phyloP scores from a whole-genome alignment of 1,140 invertebrate species.

The Apocrypta bakeri region DNA sequence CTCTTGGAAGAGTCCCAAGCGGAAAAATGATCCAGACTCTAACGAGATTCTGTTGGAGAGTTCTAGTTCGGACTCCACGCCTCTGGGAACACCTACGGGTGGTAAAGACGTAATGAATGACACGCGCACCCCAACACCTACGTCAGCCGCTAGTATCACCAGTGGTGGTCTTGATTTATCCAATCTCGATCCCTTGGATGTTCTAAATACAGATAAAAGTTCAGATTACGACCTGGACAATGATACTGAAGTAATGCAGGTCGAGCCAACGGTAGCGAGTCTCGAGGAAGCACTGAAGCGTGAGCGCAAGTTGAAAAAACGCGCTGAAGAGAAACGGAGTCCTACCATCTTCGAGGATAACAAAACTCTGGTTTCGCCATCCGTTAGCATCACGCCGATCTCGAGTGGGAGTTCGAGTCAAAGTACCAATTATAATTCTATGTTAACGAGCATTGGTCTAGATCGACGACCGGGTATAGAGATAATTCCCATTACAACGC shows the following conservation, averaged over 20 bases:
- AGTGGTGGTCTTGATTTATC: constrained; percentile 81
- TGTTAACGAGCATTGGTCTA: constrained; percentile 78
- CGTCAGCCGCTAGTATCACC: constrained; percentile 75
- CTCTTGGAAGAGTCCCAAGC: constrained; percentile 74
- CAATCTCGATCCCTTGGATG: constrained; percentile 77
- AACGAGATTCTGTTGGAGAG: constrained; percentile 77
- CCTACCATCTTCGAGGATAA: constrained; percentile 76
- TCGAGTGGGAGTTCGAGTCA: constrained; percentile 65
- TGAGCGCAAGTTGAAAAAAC: constrained; percentile 69
- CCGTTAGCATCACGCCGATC: constrained; percentile 87
- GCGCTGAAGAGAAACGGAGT: constrained; percentile 69
- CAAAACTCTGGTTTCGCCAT: constrained; percentile 80
- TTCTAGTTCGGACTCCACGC: constrained; percentile 81
- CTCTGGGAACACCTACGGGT: constrained; percentile 75
- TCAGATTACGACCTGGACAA: constrained; percentile 78
- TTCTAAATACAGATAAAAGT: constrained; percentile 74
- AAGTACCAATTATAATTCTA: constrained; percentile 77
- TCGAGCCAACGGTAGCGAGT: constrained; percentile 74
- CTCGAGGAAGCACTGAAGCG: constrained; percentile 78
- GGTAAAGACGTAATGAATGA: constrained; percentile 75
- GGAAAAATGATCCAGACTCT: constrained; percentile 71
- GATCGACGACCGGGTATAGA: constrained; percentile 85
- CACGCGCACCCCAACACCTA: constrained; percentile 73
- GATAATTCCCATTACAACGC: constrained; percentile 83
- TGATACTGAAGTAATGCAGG: constrained; percentile 73